Conservation (phyloP, 2,113 vertebrate genomes). For the Grallaria varia region DNA sequence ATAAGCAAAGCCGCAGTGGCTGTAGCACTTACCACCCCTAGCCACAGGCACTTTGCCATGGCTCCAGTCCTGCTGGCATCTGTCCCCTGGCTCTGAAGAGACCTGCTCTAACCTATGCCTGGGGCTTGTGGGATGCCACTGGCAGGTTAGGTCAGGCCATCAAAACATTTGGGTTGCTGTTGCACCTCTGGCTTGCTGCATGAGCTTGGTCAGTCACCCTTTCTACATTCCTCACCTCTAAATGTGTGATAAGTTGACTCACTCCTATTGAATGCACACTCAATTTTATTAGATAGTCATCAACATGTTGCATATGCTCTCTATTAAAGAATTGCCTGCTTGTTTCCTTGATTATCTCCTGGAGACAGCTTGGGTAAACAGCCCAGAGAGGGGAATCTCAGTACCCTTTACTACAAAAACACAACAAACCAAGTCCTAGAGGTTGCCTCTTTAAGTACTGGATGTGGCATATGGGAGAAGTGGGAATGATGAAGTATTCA, state of each 20-base stretch:
- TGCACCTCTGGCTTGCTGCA: neutral
- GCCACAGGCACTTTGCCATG: neutral
- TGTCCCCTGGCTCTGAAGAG: neutral
- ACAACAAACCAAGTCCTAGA: neutral
- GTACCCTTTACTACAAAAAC: neutral
- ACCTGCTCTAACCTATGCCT: neutral
- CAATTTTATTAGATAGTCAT: neutral
- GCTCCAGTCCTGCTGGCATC: neutral
- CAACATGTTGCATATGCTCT: neutral
- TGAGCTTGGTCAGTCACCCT: neutral
- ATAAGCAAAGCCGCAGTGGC: neutral
- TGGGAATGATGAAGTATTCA: conserved; percentile 35
- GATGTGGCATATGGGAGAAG: neutral
- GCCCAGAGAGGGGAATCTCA: neutral
- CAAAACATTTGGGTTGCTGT: neutral
- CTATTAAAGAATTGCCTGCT: neutral
- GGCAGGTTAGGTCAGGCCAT: neutral
- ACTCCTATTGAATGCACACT: neutral
- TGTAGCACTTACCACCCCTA: neutral
- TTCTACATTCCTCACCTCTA: neutral
- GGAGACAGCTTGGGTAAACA: conserved; percentile 1
- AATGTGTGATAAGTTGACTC: neutral
- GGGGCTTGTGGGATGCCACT: neutral
- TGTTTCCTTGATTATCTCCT: conserved; percentile 18
- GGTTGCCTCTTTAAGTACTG: neutral